Base-by-base conservation (phyloP, 2,797 vertebrate genomes). In the Eulemur mongoz region DNA sequence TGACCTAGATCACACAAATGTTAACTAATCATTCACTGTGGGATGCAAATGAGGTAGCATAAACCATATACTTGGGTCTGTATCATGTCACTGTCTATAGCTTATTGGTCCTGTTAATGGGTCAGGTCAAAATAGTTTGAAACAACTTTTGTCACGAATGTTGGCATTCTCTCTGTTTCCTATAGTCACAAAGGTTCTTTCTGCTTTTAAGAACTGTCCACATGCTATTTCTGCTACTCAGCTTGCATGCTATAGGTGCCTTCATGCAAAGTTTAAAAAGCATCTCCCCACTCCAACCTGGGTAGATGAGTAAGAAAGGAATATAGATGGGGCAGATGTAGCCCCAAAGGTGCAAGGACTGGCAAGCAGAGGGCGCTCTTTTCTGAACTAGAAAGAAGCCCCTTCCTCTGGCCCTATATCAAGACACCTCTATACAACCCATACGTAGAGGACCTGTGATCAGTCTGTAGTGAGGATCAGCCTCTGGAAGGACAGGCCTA, bases 41-140 rank as follows among this genome's bases (percentile, higher is more conserved):
- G 50, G 25, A 93, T 86, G 14, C 5, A 94, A 57, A 0, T 80
- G 59, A 86, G 11, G 35, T 72, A 85, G 17, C 20, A 85, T 63
- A 86, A 90, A 52, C 4, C 73, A 57, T 52, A 79, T 32, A 92
- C 63, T 76, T 83, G 67, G 4, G 12, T 93, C 38, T 84, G 18
- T 80, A 75, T 82, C 32, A 50, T 52, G 48, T 91, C 59, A 85
- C 23, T 75, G 0, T 93, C 25, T 94, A 40, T 50, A 95, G 61
- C 25, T 75, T 88, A 91, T 40, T 65, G 63, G 7, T 86, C 95
- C 69, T 63, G 6, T 87, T 95, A 76, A 93, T 38, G 70, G 40
- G 27, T 86, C 86, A 92, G 27, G 23, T 59, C 85, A 88, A 93
- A 94, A 86, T 45, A 5, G 25, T 80, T 95, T 92, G 43, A 57